Percentiles rank a stretch among this genome's conserved stretches.
These are phyloP conservation scores for Nyctereutes procyonoides DNA, from an alignment of 2,113 vertebrate species.

Conservation along the genomic window DNA sequence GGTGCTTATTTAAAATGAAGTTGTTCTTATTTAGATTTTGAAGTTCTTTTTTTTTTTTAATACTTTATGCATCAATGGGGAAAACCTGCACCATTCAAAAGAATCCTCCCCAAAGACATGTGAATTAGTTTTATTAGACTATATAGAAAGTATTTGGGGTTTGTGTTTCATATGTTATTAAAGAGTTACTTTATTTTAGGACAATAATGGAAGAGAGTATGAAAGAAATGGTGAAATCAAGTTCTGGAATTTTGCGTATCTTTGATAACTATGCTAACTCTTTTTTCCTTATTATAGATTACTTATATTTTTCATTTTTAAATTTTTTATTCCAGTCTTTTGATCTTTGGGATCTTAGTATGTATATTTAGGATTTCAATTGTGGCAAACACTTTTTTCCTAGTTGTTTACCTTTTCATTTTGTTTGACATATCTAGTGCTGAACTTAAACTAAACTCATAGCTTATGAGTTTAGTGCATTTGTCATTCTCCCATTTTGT, in stretches of 20 bases:
- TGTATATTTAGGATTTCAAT: constrained; percentile 3
- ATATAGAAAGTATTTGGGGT: background rate
- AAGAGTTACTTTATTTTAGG: background rate
- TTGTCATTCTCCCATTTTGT: constrained; percentile 6
- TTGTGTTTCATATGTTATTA: background rate
- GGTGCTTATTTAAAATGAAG: constrained; percentile 43
- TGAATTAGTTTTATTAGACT: constrained; percentile 50
- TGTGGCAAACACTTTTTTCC: background rate
- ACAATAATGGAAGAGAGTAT: background rate
- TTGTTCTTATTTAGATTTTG: constrained; percentile 36
- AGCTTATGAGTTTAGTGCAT: constrained; percentile 1
- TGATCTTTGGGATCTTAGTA: background rate
- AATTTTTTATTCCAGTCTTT: background rate
- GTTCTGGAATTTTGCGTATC: constrained; percentile 7
- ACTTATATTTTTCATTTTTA: background rate
- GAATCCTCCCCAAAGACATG: background rate
- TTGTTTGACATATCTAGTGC: background rate
- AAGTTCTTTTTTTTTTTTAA: background rate
- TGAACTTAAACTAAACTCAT: background rate
- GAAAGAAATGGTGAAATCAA: constrained; percentile 39
- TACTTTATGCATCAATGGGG: background rate
- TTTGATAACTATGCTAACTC: constrained; percentile 35
- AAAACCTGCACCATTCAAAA: background rate
- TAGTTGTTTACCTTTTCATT: background rate
- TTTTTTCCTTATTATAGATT: background rate